Evolutionary conservation across 1,140 invertebrate species (phyloP).

Genomic region (Gonioctena quinquepunctata): DNA sequence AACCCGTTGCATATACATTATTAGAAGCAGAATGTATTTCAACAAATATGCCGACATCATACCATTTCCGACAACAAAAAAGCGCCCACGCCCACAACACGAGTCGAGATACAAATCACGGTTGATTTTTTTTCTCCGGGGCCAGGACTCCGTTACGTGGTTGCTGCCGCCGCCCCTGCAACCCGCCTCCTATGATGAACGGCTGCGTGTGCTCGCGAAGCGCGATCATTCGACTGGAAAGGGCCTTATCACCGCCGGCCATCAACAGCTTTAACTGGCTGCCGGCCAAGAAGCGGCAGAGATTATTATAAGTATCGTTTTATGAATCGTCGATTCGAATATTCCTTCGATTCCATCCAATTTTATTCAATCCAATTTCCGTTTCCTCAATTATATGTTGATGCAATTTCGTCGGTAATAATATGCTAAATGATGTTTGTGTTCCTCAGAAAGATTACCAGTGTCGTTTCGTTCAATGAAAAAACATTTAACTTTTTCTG

Average conservation of each 20-base stretch:
- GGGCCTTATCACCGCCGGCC: constrained; percentile 28
- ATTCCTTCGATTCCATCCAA: not conserved
- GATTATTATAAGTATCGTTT: not conserved
- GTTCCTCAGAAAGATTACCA: too few relatives aligned
- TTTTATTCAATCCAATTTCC: too few relatives aligned
- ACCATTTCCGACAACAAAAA: not conserved
- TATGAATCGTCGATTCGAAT: not conserved
- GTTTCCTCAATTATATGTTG: too few relatives aligned
- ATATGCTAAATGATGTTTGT: too few relatives aligned
- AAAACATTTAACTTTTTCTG: too few relatives aligned
- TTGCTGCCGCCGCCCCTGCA: not conserved
- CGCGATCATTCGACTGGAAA: constrained; percentile 31
- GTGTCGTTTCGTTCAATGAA: too few relatives aligned
- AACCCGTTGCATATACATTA: not conserved
- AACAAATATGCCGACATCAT: not conserved
- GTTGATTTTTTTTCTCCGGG: not conserved
- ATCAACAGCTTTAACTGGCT: constrained; percentile 25
- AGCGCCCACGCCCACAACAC: not conserved
- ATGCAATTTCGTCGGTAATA: too few relatives aligned
- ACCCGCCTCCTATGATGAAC: constrained; percentile 22
- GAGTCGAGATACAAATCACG: not conserved
- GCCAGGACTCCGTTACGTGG: not conserved
- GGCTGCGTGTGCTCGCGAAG: constrained; percentile 28
- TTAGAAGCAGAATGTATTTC: too few relatives aligned
- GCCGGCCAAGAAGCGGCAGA: constrained; percentile 30